Evolutionary conservation across 1,140 invertebrate genomes (phyloP), one percentile per base, ranked within the genome.

Genomic region (Hypothenemus hampei): DNA sequence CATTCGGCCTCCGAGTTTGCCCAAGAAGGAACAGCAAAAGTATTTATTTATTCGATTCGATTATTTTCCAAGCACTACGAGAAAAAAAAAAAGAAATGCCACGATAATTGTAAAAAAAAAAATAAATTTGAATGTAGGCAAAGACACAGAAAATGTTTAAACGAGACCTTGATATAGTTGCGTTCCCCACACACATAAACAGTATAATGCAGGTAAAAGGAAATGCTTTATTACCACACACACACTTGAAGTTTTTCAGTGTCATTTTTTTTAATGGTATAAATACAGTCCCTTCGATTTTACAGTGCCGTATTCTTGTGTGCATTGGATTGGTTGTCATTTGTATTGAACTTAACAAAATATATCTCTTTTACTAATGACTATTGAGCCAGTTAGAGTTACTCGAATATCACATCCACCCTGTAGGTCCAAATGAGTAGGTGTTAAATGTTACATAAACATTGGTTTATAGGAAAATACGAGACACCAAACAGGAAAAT

Each of bases 121-220:
- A n/a, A n/a, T n/a, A 55, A 59, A 59, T 59, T 59, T 53, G 57
- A 59, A 59, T 59, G 57, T 55, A 59, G 24, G 57, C 46, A 59
- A 49, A 43, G 41, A 43, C 44, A 47, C 22, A 43, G 24, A 37
- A 41, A 35, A 31, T 47, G n/a, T n/a, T n/a, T n/a, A n/a, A 58
- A 45, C 21, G 45, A 56, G 57, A 59, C 57, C 57, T 59, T 59
- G 57, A 52, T 59, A 53, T 37, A 43, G 54, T 59, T 59, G 43
- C 49, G 33, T 53, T 41, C 40, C 22, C 13, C 19, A 43, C 51
- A 45, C 37, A n/a, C n/a, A n/a, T n/a, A n/a, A n/a, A n/a, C n/a
- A n/a, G 31, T 37, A 47, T 51, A 50, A 49, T 50, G 31, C 49
- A n/a, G 45, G 57, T 59, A 59, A 59, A 44, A 59, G 57, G 57